Evolutionary conservation across 1,140 invertebrate species (phyloP).

Genomic region (Nixonia krombeini): DNA sequence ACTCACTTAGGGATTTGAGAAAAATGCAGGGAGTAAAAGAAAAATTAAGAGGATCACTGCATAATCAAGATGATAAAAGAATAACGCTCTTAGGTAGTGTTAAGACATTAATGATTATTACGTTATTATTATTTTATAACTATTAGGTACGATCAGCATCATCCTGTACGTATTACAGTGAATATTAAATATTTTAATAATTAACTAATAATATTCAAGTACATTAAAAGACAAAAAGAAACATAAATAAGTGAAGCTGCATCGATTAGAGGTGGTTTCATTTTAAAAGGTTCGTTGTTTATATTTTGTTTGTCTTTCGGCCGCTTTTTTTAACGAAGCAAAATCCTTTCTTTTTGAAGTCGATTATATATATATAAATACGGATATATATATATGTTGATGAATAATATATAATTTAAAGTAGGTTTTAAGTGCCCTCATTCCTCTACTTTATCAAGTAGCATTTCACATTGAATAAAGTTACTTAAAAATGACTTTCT

Average conservation of each 20-base stretch:
- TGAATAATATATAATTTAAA: conserved; percentile 52
- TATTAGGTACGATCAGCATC: conserved; percentile 53
- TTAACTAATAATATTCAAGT: conserved; percentile 51
- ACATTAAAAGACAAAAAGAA: conserved; percentile 36
- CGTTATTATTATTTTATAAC: conserved; percentile 57
- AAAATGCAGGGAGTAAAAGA: conserved; percentile 37
- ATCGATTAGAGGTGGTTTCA: conserved; percentile 48
- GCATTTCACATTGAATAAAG: conserved; percentile 45
- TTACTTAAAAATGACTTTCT: conserved; percentile 51
- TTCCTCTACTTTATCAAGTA: conserved; percentile 36
- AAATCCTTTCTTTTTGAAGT: conserved; percentile 30
- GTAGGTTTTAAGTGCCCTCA: conserved; percentile 44
- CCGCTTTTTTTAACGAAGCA: conserved; percentile 19
- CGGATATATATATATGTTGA: conserved; percentile 34
- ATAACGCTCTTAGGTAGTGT: conserved; percentile 58
- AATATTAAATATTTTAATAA: conserved; percentile 62
- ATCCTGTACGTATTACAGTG: conserved; percentile 56
- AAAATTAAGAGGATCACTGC: conserved; percentile 37
- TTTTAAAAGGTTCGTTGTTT: conserved; percentile 54
- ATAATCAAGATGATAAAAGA: conserved; percentile 46
- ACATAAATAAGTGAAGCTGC: conserved; percentile 28
- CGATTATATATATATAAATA: conserved; percentile 22
- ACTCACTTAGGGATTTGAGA: conserved; percentile 20
- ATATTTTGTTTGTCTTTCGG: conserved; percentile 23
- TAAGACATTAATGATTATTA: conserved; percentile 62